Percentiles rank a stretch among this genome's conserved stretches.
phyloP scores from a whole-genome alignment of 2,888 invertebrate species.

The Eledona agricola region DNA sequence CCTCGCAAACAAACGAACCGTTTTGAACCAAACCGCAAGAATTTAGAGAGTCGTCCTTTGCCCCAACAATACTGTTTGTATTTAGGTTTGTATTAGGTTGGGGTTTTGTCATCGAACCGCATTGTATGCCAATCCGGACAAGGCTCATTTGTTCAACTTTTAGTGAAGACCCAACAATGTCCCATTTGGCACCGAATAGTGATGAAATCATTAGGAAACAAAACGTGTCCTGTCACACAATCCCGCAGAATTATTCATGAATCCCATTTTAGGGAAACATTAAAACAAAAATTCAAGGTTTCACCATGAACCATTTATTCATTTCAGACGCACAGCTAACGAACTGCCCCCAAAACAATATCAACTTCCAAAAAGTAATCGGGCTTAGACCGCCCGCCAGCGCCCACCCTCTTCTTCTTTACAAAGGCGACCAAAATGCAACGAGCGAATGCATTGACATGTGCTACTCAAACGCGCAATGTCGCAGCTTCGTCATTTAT shows the following conservation, averaged over 20 bases:
- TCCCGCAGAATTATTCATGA: conserved; percentile 14
- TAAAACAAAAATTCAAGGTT: conserved; percentile 2
- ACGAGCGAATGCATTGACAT: conserved; percentile 57
- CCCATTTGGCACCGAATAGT: conserved; percentile 1
- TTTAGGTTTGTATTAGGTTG: too few relatives aligned
- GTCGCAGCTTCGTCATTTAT: conserved; percentile 58
- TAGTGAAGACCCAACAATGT: conserved; percentile 5
- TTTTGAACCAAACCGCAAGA: conserved; percentile 2
- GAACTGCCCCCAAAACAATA: conserved; percentile 53
- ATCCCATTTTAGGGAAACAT: conserved; percentile 5
- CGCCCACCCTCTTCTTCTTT: conserved; percentile 47
- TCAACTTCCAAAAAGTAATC: conserved; percentile 60
- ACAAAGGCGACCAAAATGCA: conserved; percentile 43
- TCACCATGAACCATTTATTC: background rate
- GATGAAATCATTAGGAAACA: conserved; percentile 6
- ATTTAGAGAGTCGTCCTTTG: too few relatives aligned
- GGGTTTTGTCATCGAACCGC: too few relatives aligned
- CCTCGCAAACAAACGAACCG: background rate
- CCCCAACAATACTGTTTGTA: too few relatives aligned
- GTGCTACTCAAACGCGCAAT: conserved; percentile 53
- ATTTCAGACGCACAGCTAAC: conserved; percentile 48
- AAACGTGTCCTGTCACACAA: conserved; percentile 1
- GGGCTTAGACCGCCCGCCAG: conserved; percentile 54
- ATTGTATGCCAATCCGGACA: too few relatives aligned
- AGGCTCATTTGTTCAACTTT: conserved; percentile 1